Base-by-base conservation (phyloP, 2,797 vertebrate species). In the Psittacula echo region DNA sequence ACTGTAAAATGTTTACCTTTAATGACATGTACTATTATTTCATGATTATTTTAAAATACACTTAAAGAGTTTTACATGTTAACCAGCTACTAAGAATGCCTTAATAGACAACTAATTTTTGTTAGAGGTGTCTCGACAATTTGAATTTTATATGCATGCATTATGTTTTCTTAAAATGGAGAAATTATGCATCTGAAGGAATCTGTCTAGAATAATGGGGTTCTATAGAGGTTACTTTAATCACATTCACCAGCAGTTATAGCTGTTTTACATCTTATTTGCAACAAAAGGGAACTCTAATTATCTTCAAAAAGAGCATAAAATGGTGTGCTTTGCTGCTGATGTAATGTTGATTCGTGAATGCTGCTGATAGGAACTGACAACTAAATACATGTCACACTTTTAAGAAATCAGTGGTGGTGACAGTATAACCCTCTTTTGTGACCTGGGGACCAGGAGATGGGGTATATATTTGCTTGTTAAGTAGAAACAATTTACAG, bases 161-260 rank as follows among this genome's bases (percentile, higher is more conserved):
- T 98, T 98, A 98, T 98, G 98, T 98, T 98, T 98, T 98, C 97
- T 98, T 98, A 98, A 98, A 98, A 98, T 98, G 98, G 98, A 98
- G 97, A 98, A 98, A 99, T 99, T 98, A 99, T 98, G 98, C 98
- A 98, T 98, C 97, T 98, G 97, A 98, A 98, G 97, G 98, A 98
- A 99, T 98, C 98, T 98, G 98, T 98, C 98, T 98, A 98, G 98
- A 98, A 99, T 99, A 99, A 99, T 99, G 98, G 98, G 98, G 98
- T 98, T 98, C 98, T 98, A 98, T 98, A 98, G 98, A 99, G 99
- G 98, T 98, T 98, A 98, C 98, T 99, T 99, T 99, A 99, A 99
- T 99, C 99, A 99, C 96, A 96, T 98, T 98, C 98, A 98, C 98
- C 98, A 98, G 98, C 98, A 98, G 98, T 99, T 99, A 98, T 98